A percentile compares a stretch with the other conserved stretches of the same genome.
phyloP scores from a whole-genome alignment of 2,797 vertebrate species.

The Paratrypauchen microcephalus region DNA sequence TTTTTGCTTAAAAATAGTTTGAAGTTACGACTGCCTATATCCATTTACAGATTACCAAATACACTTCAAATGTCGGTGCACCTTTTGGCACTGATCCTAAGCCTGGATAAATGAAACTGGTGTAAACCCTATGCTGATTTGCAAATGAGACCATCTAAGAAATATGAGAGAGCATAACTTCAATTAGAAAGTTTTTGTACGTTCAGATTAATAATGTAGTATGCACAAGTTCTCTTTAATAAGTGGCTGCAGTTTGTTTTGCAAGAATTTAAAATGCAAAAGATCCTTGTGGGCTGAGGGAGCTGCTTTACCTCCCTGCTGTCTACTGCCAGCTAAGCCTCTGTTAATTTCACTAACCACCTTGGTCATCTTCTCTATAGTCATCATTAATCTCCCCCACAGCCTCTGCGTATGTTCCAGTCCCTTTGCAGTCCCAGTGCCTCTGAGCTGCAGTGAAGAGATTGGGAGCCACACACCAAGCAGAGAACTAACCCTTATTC shows the following conservation, averaged over 20 bases:
- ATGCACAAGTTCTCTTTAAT: neutral
- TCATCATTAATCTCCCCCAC: conserved; percentile 66
- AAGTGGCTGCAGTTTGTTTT: neutral
- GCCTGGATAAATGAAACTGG: too few relatives aligned
- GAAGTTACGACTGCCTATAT: too few relatives aligned
- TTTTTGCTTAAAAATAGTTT: too few relatives aligned
- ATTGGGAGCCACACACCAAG: conserved; percentile 43
- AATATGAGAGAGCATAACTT: neutral
- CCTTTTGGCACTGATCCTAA: too few relatives aligned
- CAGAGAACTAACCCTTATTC: neutral
- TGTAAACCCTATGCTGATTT: too few relatives aligned
- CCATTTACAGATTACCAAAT: too few relatives aligned
- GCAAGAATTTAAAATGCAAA: neutral
- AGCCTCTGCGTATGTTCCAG: conserved; percentile 32
- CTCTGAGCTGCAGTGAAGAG: conserved; percentile 56
- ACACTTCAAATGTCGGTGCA: too few relatives aligned
- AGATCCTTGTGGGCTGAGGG: conserved; percentile 32
- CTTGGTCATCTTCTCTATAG: conserved; percentile 68
- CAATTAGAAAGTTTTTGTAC: neutral
- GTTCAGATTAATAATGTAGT: neutral
- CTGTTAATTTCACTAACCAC: conserved; percentile 73
- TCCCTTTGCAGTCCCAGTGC: conserved; percentile 31
- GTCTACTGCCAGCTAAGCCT: conserved; percentile 65
- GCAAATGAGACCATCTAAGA: neutral
- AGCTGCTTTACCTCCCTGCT: conserved; percentile 53